Base-by-base conservation (phyloP, 1,140 invertebrate species). In the Papilio xuthus region DNA sequence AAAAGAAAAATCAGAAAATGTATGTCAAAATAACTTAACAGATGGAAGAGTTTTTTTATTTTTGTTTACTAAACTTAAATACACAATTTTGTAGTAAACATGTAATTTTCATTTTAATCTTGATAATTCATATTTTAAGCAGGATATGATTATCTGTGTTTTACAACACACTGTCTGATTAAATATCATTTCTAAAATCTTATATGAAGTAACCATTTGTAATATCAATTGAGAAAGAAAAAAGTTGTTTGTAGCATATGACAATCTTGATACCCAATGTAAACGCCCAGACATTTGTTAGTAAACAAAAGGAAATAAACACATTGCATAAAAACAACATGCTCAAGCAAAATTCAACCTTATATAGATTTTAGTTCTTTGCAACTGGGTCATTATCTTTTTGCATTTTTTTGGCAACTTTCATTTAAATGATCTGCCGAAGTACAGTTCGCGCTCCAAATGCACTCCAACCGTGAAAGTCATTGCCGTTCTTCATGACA, bases 401-500 rank as follows among this genome's bases (percentile, higher is more conserved):
- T 87, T 85, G 83, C 78, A 86, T 84, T 85, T 88, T 90, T 90
- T 89, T 78, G 84, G 81, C 82, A 88, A 91, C 91, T 93, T 93
- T 93, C 91, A 90, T 92, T 87, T 86, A 88, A 88, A 88, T 86
- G 79, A 83, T 81, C 81, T 81, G 81, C 75, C 81, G 84, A 91
- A 89, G 86, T 93, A 92, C 90, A 89, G 88, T 93, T 91, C 86
- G 87, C 88, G 91, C 86, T 92, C 91, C 79, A 92, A 92, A 93
- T 93, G 88, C 88, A 92, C 84, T 87, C 92, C 88, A 94, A 94
- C 92, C 92, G 92, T 94, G 92, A 94, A 93, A 93, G 92, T 93
- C 91, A 90, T 88, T 91, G 90, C 88, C 89, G 86, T 88, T 86
- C 81, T 88, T 87, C 85, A 87, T 94, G 91, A 92, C 92, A 94